Conservation (phyloP, 1,140 invertebrate species). For the Halesus radiatus region DNA sequence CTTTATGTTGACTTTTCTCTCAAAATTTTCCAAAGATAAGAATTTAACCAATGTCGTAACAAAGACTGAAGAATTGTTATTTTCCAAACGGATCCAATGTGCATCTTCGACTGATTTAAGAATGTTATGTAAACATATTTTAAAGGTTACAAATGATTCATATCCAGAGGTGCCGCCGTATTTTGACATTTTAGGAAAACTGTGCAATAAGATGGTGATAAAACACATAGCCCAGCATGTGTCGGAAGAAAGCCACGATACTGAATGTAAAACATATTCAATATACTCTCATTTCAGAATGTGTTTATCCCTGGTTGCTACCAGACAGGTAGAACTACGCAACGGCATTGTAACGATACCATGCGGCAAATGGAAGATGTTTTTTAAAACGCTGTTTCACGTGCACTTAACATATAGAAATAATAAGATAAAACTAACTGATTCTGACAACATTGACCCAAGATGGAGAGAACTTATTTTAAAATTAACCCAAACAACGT, state of each 20-base stretch:
- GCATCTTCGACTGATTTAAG: conserved; percentile 62
- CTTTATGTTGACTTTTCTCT: conserved; percentile 70
- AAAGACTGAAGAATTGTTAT: conserved; percentile 60
- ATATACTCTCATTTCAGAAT: conserved; percentile 69
- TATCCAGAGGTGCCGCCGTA: conserved; percentile 18
- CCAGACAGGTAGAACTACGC: conserved; percentile 67
- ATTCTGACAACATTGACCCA: conserved; percentile 63
- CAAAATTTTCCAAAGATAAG: conserved; percentile 58
- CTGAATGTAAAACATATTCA: conserved; percentile 58
- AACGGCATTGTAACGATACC: conserved; percentile 68
- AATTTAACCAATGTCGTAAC: conserved; percentile 60
- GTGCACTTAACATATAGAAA: conserved; percentile 66
- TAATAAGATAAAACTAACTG: conserved; percentile 59
- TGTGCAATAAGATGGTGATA: conserved; percentile 62
- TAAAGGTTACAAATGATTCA: conserved; percentile 60
- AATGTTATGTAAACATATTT: conserved; percentile 63
- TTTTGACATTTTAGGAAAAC: conserved; percentile 58
- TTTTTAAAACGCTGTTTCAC: conserved; percentile 68
- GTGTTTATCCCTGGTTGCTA: conserved; percentile 69
- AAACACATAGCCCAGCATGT: conserved; percentile 63
- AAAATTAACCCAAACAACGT: conserved; percentile 58
- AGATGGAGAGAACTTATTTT: conserved; percentile 65
- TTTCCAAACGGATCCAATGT: conserved; percentile 60
- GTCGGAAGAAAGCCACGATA: conserved; percentile 57
- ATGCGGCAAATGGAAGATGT: conserved; percentile 72